These are phyloP conservation scores for Lasiurus borealis DNA, from an alignment of 2,113 vertebrate species.

Conservation along the genomic window DNA sequence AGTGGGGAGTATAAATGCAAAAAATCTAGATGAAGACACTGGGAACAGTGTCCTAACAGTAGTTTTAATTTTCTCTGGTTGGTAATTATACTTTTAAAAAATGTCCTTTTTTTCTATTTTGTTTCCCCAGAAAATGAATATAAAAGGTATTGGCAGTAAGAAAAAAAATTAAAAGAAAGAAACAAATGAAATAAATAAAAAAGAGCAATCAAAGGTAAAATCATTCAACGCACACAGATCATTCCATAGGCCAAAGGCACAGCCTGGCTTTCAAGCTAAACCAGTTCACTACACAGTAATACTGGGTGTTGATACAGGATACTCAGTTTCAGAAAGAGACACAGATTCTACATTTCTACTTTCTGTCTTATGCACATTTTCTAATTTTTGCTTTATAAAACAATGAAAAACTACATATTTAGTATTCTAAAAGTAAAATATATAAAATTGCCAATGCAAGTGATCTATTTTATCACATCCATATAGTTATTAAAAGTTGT, in stretches of 20 bases:
- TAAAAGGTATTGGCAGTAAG: neutral
- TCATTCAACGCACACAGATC: neutral
- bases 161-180: neutral
- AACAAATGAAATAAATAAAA: neutral
- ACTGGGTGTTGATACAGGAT: neutral
- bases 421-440: neutral
- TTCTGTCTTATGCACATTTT: neutral
- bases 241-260: neutral
- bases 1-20: neutral
- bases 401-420: neutral
- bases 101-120: neutral
- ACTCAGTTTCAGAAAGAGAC: neutral
- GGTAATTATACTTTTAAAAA: neutral
- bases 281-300: neutral
- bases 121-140: neutral
- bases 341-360: slow-evolving; percentile 10
- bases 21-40: neutral
- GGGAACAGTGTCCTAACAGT: neutral
- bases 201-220: neutral
- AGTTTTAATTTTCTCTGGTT: slow-evolving; percentile 15
- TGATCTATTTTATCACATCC: neutral
- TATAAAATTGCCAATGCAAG: neutral
- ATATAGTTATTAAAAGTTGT: slow-evolving; percentile 10
- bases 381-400: slow-evolving; percentile 1
- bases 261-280: neutral